Evolutionary conservation across 2,113 vertebrate species (phyloP), one percentile per base, ranked within the genome.

Genomic region (Chamaetylas fuelleborni): DNA sequence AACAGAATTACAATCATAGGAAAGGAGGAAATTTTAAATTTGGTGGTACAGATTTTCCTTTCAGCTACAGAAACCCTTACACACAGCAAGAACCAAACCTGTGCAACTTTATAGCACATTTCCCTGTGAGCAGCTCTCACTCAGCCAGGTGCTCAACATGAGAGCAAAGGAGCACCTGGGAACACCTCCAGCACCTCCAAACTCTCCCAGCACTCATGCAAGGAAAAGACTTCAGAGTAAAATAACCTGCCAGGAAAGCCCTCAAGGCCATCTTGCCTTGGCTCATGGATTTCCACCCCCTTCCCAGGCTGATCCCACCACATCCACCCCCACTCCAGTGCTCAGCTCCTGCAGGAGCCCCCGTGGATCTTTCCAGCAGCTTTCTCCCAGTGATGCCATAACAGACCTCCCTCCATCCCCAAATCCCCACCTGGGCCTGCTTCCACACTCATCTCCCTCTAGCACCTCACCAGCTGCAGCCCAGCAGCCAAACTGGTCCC

Each of bases 381-480:
- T 47, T 42, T 14, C 33, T 34, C 6, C 8, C 40, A 22, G 20
- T 2, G 8, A n/a, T 50, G 9, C 73, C 31, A 4, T 1, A 19
- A 10, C 11, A 9, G 4, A 8, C 4, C 11, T 14, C 15, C 58
- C 26, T 28, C 14, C 43, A 13, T 0, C 19, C 24, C 34, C 25
- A 23, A 2, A 2, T 0, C 29, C 12, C 24, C 40, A 31, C 5
- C 45, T 2, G 5, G 5, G 19, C 4, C 48, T 51, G n/a, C 31
- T 47, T 19, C 28, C 64, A 8, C 28, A 6, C 58, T 31, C 34
- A 3, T 19, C 48, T 25, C 24, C 33, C 33, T 4, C 17, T 47
- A 76, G 51, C 38, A 13, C 51, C 56, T 9, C 8, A 1, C 17
- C n/a, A 23, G 42, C 45, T 12, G 40, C 29, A 60, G 69, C 38